phyloP scores from a whole-genome alignment of 2,888 invertebrate species.

The Scrobipalpa atriplicella region DNA sequence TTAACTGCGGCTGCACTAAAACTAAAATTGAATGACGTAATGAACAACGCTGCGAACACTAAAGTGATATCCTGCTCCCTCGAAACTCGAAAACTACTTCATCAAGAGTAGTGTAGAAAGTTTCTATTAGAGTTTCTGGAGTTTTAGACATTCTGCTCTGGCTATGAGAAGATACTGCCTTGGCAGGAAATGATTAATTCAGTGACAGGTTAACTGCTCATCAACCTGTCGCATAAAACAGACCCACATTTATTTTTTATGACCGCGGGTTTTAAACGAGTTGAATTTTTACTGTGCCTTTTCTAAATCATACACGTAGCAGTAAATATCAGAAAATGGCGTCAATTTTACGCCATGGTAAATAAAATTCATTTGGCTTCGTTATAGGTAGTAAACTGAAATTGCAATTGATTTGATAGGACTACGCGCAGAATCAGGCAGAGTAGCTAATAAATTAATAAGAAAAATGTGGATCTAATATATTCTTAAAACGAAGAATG shows the following conservation, averaged over 20 bases:
- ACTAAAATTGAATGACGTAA: not conserved
- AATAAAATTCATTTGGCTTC: not conserved
- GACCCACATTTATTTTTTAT: not conserved
- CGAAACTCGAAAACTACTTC: not conserved
- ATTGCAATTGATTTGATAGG: too few species aligned
- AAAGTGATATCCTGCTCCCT: not conserved
- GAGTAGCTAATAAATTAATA: too few species aligned
- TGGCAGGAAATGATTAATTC: conserved; percentile 3
- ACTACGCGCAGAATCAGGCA: too few species aligned
- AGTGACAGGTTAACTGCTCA: not conserved
- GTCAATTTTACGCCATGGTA: not conserved
- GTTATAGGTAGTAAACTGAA: too few species aligned
- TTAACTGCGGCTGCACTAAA: too few species aligned
- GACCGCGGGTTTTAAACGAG: not conserved
- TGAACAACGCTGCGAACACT: not conserved
- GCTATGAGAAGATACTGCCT: conserved; percentile 7
- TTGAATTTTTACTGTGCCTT: not conserved
- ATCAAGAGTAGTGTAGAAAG: conserved; percentile 7
- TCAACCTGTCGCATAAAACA: not conserved
- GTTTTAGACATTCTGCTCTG: not conserved
- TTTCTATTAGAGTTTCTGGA: conserved; percentile 9
- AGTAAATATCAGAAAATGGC: not conserved
- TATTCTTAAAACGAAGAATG: too few species aligned
- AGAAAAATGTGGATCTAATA: too few species aligned
- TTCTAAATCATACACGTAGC: not conserved